Conservation (phyloP, 92 coral and sea anemone species). For the Nematostella vectensis region DNA sequence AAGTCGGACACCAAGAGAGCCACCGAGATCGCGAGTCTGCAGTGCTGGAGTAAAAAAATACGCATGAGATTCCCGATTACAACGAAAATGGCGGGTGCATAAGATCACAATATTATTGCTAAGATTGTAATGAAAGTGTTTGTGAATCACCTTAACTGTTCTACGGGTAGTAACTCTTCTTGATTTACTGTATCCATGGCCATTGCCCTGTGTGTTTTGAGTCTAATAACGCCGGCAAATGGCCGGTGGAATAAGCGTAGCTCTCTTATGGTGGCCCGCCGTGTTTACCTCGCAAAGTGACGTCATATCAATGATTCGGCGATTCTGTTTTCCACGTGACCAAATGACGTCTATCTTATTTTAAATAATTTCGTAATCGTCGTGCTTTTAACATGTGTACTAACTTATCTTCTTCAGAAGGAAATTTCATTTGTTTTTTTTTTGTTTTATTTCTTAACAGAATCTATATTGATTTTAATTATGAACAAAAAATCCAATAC, state of each 20-base stretch:
- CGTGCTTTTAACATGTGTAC: too few species aligned
- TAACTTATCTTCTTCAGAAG: too few species aligned
- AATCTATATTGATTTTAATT: too few species aligned
- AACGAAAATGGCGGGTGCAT: too few species aligned
- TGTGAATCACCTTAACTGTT: neutral
- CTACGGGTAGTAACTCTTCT: too few species aligned
- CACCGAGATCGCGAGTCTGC: slow-evolving; percentile 5
- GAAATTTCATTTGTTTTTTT: too few species aligned
- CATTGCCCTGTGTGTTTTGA: neutral
- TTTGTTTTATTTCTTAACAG: neutral
- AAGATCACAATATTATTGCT: too few species aligned
- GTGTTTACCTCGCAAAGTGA: neutral
- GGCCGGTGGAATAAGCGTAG: slow-evolving; percentile 1
- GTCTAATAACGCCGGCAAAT: neutral
- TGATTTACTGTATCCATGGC: neutral
- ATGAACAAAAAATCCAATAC: too few species aligned
- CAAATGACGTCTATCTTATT: too few species aligned
- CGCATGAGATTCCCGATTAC: too few species aligned
- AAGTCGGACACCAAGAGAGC: slow-evolving; percentile 95
- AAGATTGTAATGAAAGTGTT: neutral
- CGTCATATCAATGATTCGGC: slow-evolving; percentile 3
- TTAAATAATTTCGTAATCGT: too few species aligned
- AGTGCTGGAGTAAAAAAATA: neutral
- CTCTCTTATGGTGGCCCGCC: neutral
- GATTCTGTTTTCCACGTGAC: too few species aligned